Base-by-base conservation (phyloP, 2,797 vertebrate species). In the Acrossocheilus wenchowensis region DNA sequence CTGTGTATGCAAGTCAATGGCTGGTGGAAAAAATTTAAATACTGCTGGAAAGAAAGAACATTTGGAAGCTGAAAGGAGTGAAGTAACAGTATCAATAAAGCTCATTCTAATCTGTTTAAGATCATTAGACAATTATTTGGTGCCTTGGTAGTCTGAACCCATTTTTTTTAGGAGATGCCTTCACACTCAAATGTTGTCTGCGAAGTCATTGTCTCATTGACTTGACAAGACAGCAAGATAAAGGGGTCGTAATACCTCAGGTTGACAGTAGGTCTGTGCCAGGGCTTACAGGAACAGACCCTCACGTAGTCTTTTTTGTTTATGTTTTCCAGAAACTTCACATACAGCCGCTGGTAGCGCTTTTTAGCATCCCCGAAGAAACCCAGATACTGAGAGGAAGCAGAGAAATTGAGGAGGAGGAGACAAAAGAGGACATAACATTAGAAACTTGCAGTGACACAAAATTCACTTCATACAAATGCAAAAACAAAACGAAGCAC, bases 281-380 rank as follows among this genome's bases (percentile, higher is more conserved):
- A 98, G 4, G 97, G 97, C 84, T 97, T 97, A 77, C 96, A 94
- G 34, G 97, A 97, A 84, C 97, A 98, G 73, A 98, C 97, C 86
- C 97, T 91, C 74, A 98, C 97, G 0, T 97, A 98, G 91, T 98
- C 97, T 93, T 98, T 98, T 93, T 98, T 98, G 93, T 97, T 98
- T 87, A 98, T 96, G 10, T 98, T 98, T 91, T 98, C 97, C 93
- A 98, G 94, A 91, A 98, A 98, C 92, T 98, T 98, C 26, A 98
- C 97, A 12, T 98, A 98, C 82, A 98, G 96, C 23, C 97, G 95
- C 93, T 98, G 97, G 94, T 98, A 98, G 45, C 97, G 95, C 87
- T 96, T 96, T 93, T 98, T 98, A 0, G 97, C 97, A 48, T 98
- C 97, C 23, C 97, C 97, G 45, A 98, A 98, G 91, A 97, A 97